Base-by-base conservation (phyloP, 2,888 invertebrate species). In the Mesoligia furuncula region DNA sequence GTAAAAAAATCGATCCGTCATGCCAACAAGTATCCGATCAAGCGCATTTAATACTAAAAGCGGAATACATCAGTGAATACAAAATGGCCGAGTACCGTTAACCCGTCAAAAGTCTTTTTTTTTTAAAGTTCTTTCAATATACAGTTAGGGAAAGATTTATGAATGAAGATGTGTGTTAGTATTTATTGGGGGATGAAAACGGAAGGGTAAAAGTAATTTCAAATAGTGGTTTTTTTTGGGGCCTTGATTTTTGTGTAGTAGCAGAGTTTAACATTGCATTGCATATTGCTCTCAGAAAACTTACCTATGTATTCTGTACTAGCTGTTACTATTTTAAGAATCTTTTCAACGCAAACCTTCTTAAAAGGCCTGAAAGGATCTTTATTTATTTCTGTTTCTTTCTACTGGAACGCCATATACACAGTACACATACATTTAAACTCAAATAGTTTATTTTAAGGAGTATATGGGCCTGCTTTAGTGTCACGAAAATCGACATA, bases 1-100 rank as follows among this genome's bases (percentile, higher is more conserved):
- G 67, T 3, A 62, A 51, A 69, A 57, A 61, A 83, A 86, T 79
- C 84, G 73, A 87, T 89, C 86, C 77, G 90, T 90, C 88, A 90
- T 86, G 87, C 87, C 83, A 78, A 83, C 85, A 81, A 75, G 70
- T 88, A 76, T 87, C 88, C 90, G 87, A 91, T 91, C 90, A 91
- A 86, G 86, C 89, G 85, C 81, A 87, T 86, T 89, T 87, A 85
- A 89, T 87, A 62, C 75, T 75, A 82, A 85, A 87, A 84, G 81
- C 85, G 85, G 80, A 86, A 88, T 36, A 36, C 76, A 87, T 87
- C 86, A 80, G 88, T 84, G 84, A 76, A 81, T 80, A 72, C 77
- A 81, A 86, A 77, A 86, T 79, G 68, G 75, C 71, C 80, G 72
- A 84, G 74, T 86, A 88, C 89, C 87, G 90, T 90, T 88, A 87